A percentile compares a stretch with the other conserved stretches of the same genome.
Evolutionary conservation across 2,888 invertebrate genomes (phyloP).

Genomic region (Archips xylosteana): DNA sequence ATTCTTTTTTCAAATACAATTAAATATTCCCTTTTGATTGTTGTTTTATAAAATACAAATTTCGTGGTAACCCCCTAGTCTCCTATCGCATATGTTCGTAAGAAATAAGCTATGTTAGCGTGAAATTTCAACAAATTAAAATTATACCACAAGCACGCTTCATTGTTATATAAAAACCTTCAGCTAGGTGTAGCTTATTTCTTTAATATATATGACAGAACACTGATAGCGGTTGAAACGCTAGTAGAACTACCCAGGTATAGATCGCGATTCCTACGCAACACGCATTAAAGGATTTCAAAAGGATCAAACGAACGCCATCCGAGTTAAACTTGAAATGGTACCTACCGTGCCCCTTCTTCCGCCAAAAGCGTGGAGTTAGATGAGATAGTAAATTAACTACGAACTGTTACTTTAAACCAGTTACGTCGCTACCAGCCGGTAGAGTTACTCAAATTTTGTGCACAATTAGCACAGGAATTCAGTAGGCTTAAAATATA

Average conservation of each 20-base stretch:
- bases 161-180: no score
- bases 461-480: neutral
- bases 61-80: no score
- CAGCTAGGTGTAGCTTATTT: no score
- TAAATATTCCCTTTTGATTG: no score
- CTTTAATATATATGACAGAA: no score
- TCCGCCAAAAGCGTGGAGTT: slow-evolving; percentile 18
- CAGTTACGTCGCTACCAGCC: slow-evolving; percentile 35
- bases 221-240: no score
- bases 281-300: neutral
- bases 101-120: no score
- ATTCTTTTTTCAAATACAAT: neutral
- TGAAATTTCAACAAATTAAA: no score
- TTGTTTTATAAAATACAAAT: no score
- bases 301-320: neutral
- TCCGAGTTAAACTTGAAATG: slow-evolving; percentile 20
- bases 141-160: no score
- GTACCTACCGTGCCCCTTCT: slow-evolving; percentile 15
- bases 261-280: neutral
- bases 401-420: slow-evolving; percentile 34
- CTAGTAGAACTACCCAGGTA: no score
- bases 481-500: slow-evolving; percentile 14
- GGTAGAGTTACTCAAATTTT: slow-evolving; percentile 33
- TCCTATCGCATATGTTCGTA: no score
- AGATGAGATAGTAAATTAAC: slow-evolving; percentile 36